Evolutionary conservation across 2,113 vertebrate genomes (phyloP), one percentile per base, ranked within the genome.

Genomic region (Oryzias curvinotus): DNA sequence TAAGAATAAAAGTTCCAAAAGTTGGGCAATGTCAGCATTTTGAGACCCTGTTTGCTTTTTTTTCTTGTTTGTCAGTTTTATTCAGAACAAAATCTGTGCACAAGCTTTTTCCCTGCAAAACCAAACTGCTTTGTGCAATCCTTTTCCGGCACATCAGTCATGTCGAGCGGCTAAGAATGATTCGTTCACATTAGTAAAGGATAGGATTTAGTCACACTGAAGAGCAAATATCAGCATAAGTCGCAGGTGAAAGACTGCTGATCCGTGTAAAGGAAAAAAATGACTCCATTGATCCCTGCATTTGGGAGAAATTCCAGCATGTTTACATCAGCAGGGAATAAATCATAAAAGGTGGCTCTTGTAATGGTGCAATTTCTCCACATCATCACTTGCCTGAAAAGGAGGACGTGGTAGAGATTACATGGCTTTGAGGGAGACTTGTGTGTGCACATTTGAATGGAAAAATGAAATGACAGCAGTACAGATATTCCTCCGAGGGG

Each of bases 291-390:
- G 44, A 51, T 65, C 18, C 18, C 49, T 58, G 54, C 18, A 28
- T 17, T 4, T 6, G 45, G 7, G 55, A 72, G 5, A 66, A 18
- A 64, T 65, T 48, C 54, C 12, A 5, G 25, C 48, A 30, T 49
- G 50, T 75, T 75, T 65, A 49, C 19, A 56, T 73, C 52, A 65
- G 51, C 47, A 15, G 61, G 41, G 46, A n/a, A 77, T 85, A 68
- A 79, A 68, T 75, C 70, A 50, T 65, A 61, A 68, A 75, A 70
- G 71, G 44, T 48, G 14, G 18, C 43, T 36, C 19, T 81, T 73
- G 36, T 58, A 28, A 14, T 19, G 14, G 44, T 44, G 52, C 54
- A 52, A 77, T 81, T 56, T 54, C 52, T 60, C 62, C 58, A 60
- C 41, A 23, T 5, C 42, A 54, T 58, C 64, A 41, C 54, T 57